A percentile compares a stretch with the other conserved stretches of the same genome.
phyloP scores from a whole-genome alignment of 2,797 vertebrate species.

The Muscicapa striata region DNA sequence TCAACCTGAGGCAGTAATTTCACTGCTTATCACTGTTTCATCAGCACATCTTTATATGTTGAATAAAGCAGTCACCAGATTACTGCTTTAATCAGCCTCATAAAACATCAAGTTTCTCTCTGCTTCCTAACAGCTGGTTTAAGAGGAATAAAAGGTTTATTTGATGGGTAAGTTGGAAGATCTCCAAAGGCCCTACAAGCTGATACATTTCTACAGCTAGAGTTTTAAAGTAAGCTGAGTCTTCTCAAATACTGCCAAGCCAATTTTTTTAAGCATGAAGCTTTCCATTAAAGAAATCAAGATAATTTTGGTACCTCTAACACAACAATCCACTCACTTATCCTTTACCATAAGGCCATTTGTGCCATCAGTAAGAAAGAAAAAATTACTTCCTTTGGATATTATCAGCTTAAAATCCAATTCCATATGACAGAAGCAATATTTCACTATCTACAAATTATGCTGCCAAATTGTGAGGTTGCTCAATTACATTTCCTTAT shows the following conservation, averaged over 20 bases:
- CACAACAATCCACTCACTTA: neutral
- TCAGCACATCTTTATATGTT: conserved; percentile 21
- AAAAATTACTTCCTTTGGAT: neutral
- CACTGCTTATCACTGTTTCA: conserved; percentile 31
- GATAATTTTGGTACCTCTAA: neutral
- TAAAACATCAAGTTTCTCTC: neutral
- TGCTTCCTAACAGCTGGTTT: conserved; percentile 59
- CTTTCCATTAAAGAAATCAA: neutral
- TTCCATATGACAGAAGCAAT: neutral
- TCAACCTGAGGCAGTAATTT: conserved; percentile 54
- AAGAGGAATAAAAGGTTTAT: conserved; percentile 42
- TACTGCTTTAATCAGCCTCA: conserved; percentile 51
- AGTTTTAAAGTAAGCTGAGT: neutral
- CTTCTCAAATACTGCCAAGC: neutral
- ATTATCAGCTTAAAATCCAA: neutral
- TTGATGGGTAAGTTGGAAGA: neutral
- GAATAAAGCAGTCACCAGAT: conserved; percentile 42
- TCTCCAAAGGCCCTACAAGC: neutral
- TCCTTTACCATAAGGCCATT: neutral
- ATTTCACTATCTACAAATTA: neutral
- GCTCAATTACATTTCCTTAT: neutral
- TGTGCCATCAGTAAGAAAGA: neutral
- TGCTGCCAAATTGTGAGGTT: neutral
- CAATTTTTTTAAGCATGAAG: neutral
- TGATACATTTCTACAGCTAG: neutral